phyloP scores from a whole-genome alignment of 2,888 invertebrate species.

The Nemotelus nigrinus region DNA sequence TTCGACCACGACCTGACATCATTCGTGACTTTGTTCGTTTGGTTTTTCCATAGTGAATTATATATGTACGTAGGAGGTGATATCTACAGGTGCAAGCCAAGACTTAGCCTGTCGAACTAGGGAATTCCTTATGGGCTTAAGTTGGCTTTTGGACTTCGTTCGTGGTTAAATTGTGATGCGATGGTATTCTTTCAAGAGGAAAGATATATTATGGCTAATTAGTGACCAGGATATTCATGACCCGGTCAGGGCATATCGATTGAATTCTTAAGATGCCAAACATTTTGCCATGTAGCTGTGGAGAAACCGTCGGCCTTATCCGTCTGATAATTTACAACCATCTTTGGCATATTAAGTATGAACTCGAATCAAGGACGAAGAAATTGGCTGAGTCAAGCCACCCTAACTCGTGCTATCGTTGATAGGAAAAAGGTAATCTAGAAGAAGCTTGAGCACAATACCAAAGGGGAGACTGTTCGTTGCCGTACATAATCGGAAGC shows the following conservation, averaged over 20 bases:
- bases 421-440: background rate
- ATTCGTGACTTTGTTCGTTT: background rate
- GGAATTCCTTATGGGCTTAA: constrained; percentile 36
- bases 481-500: constrained; percentile 12
- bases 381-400: background rate
- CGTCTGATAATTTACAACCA: constrained; percentile 1
- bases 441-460: background rate
- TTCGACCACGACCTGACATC: background rate
- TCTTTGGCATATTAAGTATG: constrained; percentile 26
- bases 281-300: background rate
- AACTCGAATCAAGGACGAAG: background rate
- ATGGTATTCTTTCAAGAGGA: constrained; percentile 11
- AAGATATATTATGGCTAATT: constrained; percentile 39
- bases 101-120: constrained; percentile 23
- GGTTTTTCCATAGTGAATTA: background rate
- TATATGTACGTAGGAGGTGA: background rate
- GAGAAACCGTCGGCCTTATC: background rate
- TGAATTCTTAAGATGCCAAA: constrained; percentile 1
- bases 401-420: background rate
- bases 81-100: constrained; percentile 36
- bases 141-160: constrained; percentile 15
- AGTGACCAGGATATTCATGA: constrained; percentile 36
- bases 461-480: background rate
- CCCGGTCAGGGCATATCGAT: constrained; percentile 12
- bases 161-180: background rate